A percentile compares a stretch with the other conserved stretches of the same genome.
Conservation (phyloP, 1,140 invertebrate species). For the Octopus bimaculoides region DNA sequence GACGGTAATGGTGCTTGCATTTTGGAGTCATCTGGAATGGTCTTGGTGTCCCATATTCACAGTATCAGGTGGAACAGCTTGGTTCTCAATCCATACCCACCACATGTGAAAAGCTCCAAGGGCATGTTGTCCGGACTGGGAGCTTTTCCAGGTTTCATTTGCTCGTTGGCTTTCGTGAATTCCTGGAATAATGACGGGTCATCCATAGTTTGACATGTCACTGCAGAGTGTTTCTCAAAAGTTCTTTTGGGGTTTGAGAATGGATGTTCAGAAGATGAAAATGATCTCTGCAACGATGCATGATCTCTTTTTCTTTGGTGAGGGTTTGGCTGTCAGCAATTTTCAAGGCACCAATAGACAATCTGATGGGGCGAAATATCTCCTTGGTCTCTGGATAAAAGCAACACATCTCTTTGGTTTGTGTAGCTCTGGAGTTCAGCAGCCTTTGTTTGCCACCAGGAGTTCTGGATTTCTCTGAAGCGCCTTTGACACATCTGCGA, state of each 20-base stretch:
- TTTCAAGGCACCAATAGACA: background rate
- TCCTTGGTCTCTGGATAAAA: background rate
- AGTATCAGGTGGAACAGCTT: background rate
- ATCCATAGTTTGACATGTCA: background rate
- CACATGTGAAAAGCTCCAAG: background rate
- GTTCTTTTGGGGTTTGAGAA: background rate
- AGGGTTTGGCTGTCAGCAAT: background rate
- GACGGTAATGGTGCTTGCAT: background rate
- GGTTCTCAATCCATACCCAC: background rate
- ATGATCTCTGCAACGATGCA: background rate
- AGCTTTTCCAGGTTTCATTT: background rate
- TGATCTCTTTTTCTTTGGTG: background rate
- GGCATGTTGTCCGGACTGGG: background rate
- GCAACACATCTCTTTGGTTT: background rate
- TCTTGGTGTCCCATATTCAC: background rate
- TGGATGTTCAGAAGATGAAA: background rate
- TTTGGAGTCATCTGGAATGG: background rate
- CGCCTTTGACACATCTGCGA: background rate
- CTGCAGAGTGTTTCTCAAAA: background rate
- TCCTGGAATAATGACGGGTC: background rate
- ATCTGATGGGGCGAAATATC: background rate
- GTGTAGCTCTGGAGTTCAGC: background rate
- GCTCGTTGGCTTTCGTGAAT: background rate
- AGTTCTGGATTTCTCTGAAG: background rate
- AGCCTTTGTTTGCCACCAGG: background rate